phyloP scores from a whole-genome alignment of 2,888 invertebrate species.

The Pyrgus malvae region DNA sequence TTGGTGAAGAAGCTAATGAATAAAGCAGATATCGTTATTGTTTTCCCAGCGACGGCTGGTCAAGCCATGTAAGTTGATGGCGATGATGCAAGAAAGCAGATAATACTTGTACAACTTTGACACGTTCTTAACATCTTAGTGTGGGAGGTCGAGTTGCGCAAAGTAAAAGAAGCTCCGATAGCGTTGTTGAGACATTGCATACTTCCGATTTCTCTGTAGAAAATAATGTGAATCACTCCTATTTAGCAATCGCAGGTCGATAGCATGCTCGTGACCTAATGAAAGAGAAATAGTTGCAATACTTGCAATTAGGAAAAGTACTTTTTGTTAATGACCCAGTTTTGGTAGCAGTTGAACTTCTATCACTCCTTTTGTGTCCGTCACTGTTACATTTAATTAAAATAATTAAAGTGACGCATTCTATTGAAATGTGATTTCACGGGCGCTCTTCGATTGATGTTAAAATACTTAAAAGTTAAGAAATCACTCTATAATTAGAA shows the following conservation, averaged over 20 bases:
- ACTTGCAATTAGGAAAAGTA: too few relatives aligned
- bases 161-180: conserved; percentile 35
- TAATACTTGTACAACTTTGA: conserved; percentile 74
- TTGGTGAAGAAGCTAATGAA: conserved; percentile 59
- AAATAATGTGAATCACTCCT: conserved; percentile 6
- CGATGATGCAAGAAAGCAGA: conserved; percentile 78
- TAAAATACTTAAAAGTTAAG: too few relatives aligned
- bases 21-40: conserved; percentile 66
- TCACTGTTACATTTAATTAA: too few relatives aligned
- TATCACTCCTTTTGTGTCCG: too few relatives aligned
- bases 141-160: conserved; percentile 61
- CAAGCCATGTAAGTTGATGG: conserved; percentile 63
- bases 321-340: too few relatives aligned
- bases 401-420: too few relatives aligned
- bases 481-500: too few relatives aligned
- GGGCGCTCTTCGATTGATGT: too few relatives aligned
- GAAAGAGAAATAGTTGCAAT: too few relatives aligned
- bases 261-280: too few relatives aligned
- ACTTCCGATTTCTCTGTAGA: conserved; percentile 11
- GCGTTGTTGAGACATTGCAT: conserved; percentile 14
- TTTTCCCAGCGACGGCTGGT: conserved; percentile 59
- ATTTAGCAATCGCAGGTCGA: neutral
- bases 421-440: too few relatives aligned
- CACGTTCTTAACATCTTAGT: conserved; percentile 69
- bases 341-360: too few relatives aligned